Conservation (phyloP, 2,113 vertebrate genomes). For the Colinus virginianus region DNA sequence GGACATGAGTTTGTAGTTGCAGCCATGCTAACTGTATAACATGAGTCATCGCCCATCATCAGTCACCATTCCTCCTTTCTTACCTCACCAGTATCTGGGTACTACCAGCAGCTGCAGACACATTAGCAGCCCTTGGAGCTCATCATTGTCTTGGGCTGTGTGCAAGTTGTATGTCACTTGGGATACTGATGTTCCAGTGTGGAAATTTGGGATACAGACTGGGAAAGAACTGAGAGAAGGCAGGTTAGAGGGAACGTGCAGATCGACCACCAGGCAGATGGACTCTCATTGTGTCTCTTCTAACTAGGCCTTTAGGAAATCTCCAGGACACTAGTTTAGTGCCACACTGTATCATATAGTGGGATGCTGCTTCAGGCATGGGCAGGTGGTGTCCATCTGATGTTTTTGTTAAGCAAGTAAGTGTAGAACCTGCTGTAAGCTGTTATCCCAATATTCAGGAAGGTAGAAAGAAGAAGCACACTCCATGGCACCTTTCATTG, state of each 20-base stretch:
- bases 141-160: fast-evolving
- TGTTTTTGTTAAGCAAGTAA: neutral
- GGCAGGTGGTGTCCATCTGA: neutral
- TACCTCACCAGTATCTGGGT: neutral
- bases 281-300: neutral
- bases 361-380: neutral
- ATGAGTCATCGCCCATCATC: neutral
- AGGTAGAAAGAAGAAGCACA: neutral
- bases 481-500: fast-evolving
- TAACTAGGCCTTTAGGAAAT: neutral
- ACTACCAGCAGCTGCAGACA: neutral
- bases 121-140: neutral
- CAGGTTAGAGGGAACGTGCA: neutral
- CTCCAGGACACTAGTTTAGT: neutral
- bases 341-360: neutral
- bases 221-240: neutral
- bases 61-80: neutral
- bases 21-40: neutral
- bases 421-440: neutral
- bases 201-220: neutral
- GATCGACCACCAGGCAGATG: neutral
- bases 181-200: neutral
- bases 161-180: neutral
- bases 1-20: neutral
- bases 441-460: neutral